Base-by-base conservation (phyloP, 1,140 invertebrate species). In the Pectinophora gossypiella region DNA sequence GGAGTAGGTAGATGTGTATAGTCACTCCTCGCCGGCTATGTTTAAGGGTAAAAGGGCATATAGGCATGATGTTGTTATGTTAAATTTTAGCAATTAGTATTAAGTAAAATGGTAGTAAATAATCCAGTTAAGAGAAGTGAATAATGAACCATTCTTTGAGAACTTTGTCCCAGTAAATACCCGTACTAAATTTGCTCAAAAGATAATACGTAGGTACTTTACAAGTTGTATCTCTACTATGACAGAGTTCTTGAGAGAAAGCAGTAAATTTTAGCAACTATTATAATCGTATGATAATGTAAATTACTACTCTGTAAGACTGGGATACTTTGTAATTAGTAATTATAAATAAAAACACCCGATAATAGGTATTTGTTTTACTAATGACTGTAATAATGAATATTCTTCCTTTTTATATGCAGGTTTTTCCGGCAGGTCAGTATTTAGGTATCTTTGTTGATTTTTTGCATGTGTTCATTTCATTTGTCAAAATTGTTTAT, bases 401-500 rank as follows among this genome's bases (percentile, higher is more conserved):
- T 19, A 36, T 18, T 35, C 13, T 48, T 48, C 42, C 36, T 16
- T 18, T 51, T 18, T 22, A n/a, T 40, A 36, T 19, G 15, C 27
- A 48, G 47, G 32, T 35, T 38, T 48, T 12, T 36, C n/a, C 6
- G 15, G 16, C 15, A 51, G 48, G 38, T 51, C 19, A 48, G 47
- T 48, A 48, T 48, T 23, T 48, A 38, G 20, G 12, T 0, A 19
- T 35, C 18, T 44, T 23, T 0, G 9, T 32, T 32, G 9, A 32
- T 7, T 32, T 32, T 9, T 32, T 32, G 27, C 27, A 32, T 32
- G 27, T 9, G n/a, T 32, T 32, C n/a, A 32, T n/a, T 32, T 32
- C 22, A 5, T 10, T 10, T 5, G 10, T 23, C 22, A 23, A 23
- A 23, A 10, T 23, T 5, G 22, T 23, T 5, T 23, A 23, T 23